Percentiles rank a stretch among this genome's conserved stretches.
These are phyloP conservation scores for Drosophila eohydei DNA, from an alignment of 2,888 invertebrate species.

Conservation along the genomic window DNA sequence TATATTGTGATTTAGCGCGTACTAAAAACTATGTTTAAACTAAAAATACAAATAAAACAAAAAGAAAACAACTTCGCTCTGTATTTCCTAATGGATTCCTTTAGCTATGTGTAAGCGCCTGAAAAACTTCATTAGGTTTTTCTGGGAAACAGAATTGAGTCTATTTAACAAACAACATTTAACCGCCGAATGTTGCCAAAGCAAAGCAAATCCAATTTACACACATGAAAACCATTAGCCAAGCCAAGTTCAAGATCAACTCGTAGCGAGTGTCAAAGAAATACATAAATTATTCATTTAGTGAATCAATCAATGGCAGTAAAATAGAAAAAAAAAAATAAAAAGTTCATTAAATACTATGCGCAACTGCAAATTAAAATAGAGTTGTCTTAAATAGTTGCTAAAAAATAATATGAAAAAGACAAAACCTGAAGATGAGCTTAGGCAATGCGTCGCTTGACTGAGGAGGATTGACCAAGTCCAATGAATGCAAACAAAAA, in stretches of 20 bases:
- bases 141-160: conserved; percentile 14
- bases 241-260: conserved; percentile 68
- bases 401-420: conserved; percentile 4
- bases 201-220: conserved; percentile 36
- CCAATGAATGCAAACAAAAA: conserved; percentile 62
- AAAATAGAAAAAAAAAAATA: conserved; percentile 26
- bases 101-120: background rate
- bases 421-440: conserved; percentile 16
- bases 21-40: conserved; percentile 62
- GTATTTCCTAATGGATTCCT: conserved; percentile 15
- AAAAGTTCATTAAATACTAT: conserved; percentile 45
- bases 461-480: conserved; percentile 60
- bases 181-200: conserved; percentile 26
- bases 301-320: conserved; percentile 69
- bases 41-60: conserved; percentile 42
- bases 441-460: conserved; percentile 21
- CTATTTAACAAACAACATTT: conserved; percentile 8
- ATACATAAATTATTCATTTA: conserved; percentile 49
- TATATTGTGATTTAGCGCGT: conserved; percentile 81
- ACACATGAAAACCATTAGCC: conserved; percentile 28
- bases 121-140: conserved; percentile 2
- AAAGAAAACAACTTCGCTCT: conserved; percentile 15
- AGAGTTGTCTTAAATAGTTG: conserved; percentile 35
- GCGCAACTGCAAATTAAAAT: conserved; percentile 58
- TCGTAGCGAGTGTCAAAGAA: conserved; percentile 21